phyloP scores from a whole-genome alignment of 1,140 invertebrate genomes.

The Arctopsyche grandis region DNA sequence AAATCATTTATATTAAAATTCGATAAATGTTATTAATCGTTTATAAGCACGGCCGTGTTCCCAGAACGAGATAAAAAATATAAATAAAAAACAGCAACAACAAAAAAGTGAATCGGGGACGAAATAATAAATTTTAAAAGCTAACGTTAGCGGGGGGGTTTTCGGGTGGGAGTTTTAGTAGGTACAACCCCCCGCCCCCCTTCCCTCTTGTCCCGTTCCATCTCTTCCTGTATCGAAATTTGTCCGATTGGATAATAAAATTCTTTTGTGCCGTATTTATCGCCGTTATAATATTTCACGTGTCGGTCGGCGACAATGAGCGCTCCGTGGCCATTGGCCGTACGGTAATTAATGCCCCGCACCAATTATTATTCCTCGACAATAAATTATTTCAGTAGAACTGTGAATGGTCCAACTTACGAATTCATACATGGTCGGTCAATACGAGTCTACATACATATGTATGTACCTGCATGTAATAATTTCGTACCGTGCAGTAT shows the following conservation, averaged over 20 bases:
- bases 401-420: not conserved
- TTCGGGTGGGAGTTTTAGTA: not conserved
- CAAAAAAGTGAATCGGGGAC: not conserved
- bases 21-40: constrained; percentile 27
- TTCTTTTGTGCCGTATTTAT: constrained; percentile 26
- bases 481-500: no score
- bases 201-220: not conserved
- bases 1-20: constrained; percentile 33
- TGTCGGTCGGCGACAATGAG: not conserved
- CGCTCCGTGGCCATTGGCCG: not conserved
- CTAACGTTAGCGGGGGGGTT: not conserved
- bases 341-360: constrained; percentile 13
- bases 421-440: not conserved
- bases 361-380: constrained; percentile 22
- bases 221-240: constrained; percentile 18
- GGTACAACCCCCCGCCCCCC: not conserved
- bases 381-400: constrained; percentile 15
- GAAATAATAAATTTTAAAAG: constrained; percentile 31
- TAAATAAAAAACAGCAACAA: not conserved
- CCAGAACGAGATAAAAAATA: not conserved
- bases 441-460: not conserved
- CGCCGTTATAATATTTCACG: constrained; percentile 35
- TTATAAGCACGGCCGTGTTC: not conserved
- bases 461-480: no score
- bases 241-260: constrained; percentile 20